Evolutionary conservation across 1,140 invertebrate species (phyloP).

Genomic region (Tetragonula clypearis): DNA sequence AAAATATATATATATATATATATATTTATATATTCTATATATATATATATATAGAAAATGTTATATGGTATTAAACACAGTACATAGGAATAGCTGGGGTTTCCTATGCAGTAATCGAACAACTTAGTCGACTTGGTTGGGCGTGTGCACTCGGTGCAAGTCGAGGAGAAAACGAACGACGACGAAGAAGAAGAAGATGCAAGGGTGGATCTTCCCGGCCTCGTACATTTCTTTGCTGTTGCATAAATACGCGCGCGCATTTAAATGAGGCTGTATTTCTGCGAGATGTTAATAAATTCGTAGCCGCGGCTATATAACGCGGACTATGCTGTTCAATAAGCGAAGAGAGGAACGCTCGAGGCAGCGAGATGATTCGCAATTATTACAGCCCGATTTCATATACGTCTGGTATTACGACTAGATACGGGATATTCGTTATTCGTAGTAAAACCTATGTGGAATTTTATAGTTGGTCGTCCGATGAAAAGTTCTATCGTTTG

Average conservation of each 20-base stretch:
- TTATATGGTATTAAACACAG: too few relatives aligned
- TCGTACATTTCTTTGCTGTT: conserved; percentile 6
- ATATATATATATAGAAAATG: not conserved
- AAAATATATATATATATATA: too few relatives aligned
- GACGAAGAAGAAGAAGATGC: conserved; percentile 13
- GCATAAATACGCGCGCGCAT: conserved; percentile 38
- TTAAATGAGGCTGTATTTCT: conserved; percentile 61
- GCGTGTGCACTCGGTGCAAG: not conserved
- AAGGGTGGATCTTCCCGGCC: conserved; percentile 1
- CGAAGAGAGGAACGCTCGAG: not conserved
- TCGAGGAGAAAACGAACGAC: not conserved
- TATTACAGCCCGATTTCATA: conserved; percentile 11
- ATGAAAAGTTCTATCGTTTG: not conserved
- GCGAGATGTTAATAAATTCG: conserved; percentile 65
- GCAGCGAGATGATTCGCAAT: not conserved
- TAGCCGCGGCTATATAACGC: conserved; percentile 15
- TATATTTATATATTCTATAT: too few relatives aligned
- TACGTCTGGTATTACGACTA: not conserved
- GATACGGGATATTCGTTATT: not conserved
- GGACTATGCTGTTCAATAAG: not conserved
- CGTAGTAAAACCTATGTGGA: not conserved
- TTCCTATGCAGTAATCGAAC: not conserved
- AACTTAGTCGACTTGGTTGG: not conserved
- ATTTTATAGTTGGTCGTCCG: not conserved
- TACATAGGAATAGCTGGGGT: not conserved